A percentile compares a stretch with the other conserved stretches of the same genome.
Conservation (phyloP, 1,140 invertebrate genomes). For the Leptinotarsa texana region DNA sequence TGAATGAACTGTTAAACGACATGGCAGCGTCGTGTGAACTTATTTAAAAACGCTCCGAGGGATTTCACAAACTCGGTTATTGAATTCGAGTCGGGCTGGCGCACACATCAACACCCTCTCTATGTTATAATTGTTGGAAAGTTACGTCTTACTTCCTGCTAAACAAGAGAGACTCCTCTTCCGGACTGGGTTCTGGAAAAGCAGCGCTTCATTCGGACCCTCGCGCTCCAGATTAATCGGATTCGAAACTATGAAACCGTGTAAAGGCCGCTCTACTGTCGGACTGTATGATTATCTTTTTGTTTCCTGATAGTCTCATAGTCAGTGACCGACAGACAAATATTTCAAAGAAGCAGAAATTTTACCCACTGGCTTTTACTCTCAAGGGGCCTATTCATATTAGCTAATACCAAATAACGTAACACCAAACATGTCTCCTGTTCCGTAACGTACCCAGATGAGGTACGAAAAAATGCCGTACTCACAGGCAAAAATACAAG, state of each 20-base stretch:
- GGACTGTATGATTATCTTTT: constrained; percentile 48
- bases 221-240: constrained; percentile 44
- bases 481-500: no score
- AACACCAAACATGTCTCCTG: no score
- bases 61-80: constrained; percentile 24
- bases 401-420: no score
- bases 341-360: no score
- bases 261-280: constrained; percentile 44
- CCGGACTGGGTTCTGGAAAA: neutral
- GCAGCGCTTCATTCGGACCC: neutral
- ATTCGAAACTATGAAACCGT: constrained; percentile 50
- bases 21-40: constrained; percentile 6
- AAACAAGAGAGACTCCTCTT: constrained; percentile 17
- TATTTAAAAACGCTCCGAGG: constrained; percentile 7
- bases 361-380: no score
- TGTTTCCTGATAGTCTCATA: neutral
- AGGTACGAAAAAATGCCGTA: no score
- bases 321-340: no score
- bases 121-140: constrained; percentile 24
- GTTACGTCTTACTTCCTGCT: constrained; percentile 23
- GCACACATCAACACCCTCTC: constrained; percentile 26
- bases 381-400: no score
- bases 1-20: constrained; percentile 14
- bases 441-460: no score
- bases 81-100: constrained; percentile 18